Evolutionary conservation across 2,797 vertebrate genomes (phyloP), one percentile per base, ranked within the genome.

Genomic region (Spinibarbus caldwelli): DNA sequence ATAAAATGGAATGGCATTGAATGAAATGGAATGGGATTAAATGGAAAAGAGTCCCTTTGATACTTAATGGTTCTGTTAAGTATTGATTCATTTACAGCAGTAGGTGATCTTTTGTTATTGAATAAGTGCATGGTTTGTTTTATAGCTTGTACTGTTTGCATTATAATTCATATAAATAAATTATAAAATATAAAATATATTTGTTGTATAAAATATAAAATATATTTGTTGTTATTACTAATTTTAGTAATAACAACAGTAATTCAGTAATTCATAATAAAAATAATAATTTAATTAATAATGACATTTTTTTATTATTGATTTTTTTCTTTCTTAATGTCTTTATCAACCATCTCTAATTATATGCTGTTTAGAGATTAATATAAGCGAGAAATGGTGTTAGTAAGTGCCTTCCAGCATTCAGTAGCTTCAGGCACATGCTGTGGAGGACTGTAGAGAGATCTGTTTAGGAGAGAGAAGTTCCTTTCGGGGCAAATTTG

Each of bases 401-500:
- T 26, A 62, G 29, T 67, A 38, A 52, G 31, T 34, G n/a, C 6
- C 45, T 68, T 80, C 64, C 79, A 52, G 64, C 21, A 31, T 71
- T n/a, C n/a, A n/a, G n/a, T n/a, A 26, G 47, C 41, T 34, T 4
- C 41, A 7, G 54, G 67, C 52, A 62, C 43, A 49, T n/a, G 6
- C 47, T 81, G 66, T 78, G 73, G 64, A 36, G 41, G 76, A 41
- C 54, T 38, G 49, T 70, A 47, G 62, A 45, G 78, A 59, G 72
- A 10, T 12, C 36, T 38, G 19, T 78, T 80, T 71, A 43, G 45
- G 14, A 72, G 26, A 49, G 45, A 64, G 71, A 86, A 80, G 43
- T 52, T 83, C 54, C 68, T 85, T 62, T 82, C 80, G 79, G 77
- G 70, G 70, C 34, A 54, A 79, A 73, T 34, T 68, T 86, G 76